These are phyloP conservation scores for Nerophis ophidion DNA, from an alignment of 2,113 vertebrate genomes.

Conservation along the genomic window DNA sequence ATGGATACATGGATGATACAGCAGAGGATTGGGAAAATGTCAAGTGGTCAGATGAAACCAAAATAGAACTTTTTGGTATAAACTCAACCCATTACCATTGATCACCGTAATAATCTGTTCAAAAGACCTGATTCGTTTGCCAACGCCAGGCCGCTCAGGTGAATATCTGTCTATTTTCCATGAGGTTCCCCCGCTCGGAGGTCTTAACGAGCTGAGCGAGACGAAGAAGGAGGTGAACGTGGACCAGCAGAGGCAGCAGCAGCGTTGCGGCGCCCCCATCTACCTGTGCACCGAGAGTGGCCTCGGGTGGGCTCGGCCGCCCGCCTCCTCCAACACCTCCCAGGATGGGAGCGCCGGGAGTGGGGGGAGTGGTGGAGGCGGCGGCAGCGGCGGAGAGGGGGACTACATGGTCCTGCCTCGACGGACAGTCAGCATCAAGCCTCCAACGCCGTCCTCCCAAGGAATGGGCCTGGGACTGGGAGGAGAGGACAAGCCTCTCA, in stretches of 20 bases:
- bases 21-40: no score
- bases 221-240: conserved; percentile 81
- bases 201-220: conserved; percentile 82
- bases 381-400: conserved; percentile 75
- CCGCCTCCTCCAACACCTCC: conserved; percentile 60
- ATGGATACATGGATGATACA: no score
- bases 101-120: no score
- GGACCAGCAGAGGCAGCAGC: conserved; percentile 73
- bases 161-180: background rate
- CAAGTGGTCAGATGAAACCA: no score
- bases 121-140: no score
- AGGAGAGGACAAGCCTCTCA: conserved; percentile 81
- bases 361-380: conserved; percentile 43
- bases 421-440: conserved; percentile 88
- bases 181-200: conserved; percentile 81
- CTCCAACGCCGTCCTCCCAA: conserved; percentile 61
- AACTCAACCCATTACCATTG: no score
- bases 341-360: conserved; percentile 62
- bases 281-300: conserved; percentile 92
- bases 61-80: no score
- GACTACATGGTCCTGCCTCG: conserved; percentile 97
- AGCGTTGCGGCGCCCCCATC: conserved; percentile 70
- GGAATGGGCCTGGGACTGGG: conserved; percentile 62
- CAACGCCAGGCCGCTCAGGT: no score
- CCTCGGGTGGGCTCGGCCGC: conserved; percentile 80